phyloP scores from a whole-genome alignment of 2,888 invertebrate genomes.

The Rhopalosiphum nymphaeae region DNA sequence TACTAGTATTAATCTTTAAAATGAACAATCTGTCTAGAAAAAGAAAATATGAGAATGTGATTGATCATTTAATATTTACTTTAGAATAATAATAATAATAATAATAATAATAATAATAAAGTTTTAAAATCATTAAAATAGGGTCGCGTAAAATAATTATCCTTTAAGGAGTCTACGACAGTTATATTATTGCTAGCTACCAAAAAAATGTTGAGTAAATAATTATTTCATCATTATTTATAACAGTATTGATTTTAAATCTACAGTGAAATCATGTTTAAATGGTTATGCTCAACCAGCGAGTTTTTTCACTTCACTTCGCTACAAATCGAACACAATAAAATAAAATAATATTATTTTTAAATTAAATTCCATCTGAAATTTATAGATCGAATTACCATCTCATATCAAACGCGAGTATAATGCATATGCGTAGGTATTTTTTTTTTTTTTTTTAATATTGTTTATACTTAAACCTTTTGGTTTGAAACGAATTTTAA shows the following conservation, averaged over 20 bases:
- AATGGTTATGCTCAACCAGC: not conserved
- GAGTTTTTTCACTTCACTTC: not conserved
- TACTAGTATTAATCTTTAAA: not conserved
- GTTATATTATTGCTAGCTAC: not conserved
- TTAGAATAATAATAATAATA: not conserved
- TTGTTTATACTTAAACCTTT: not conserved
- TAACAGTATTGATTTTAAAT: constrained; percentile 1
- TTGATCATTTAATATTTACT: not conserved
- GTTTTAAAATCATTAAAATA: not conserved
- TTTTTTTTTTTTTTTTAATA: not conserved
- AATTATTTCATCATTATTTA: not conserved
- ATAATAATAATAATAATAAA: not conserved
- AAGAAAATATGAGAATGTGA: too few relatives aligned
- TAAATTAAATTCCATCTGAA: not conserved
- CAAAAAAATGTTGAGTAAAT: not conserved
- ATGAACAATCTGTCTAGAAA: not conserved
- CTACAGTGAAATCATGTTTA: not conserved
- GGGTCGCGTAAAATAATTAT: not conserved
- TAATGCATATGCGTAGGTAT: not conserved
- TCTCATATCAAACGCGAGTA: not conserved
- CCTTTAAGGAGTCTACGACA: not conserved
- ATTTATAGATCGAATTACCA: not conserved
- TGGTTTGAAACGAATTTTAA: not conserved
- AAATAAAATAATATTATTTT: not conserved
- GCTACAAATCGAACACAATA: not conserved